Evolutionary conservation across 2,113 vertebrate genomes (phyloP).

Genomic region (Xerus inauris): DNA sequence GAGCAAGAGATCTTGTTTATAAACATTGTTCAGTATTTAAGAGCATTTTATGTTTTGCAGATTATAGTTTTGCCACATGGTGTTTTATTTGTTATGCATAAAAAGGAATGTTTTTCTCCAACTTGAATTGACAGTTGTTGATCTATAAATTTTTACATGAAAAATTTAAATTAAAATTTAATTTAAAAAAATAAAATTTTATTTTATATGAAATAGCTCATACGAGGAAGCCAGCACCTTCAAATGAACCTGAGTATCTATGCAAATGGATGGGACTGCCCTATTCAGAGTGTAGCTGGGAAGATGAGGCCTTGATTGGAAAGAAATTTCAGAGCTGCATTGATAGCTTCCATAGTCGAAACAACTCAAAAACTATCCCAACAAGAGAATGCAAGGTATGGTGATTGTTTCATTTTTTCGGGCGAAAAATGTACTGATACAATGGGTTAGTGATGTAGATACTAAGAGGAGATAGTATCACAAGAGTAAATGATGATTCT

Average conservation of each 20-base stretch:
- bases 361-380: constrained; percentile 94
- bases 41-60: not conserved
- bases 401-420: not conserved
- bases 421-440: not conserved
- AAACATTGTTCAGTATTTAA: not conserved
- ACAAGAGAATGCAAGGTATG: constrained; percentile 97
- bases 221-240: constrained; percentile 91
- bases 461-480: not conserved
- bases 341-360: constrained; percentile 93
- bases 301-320: constrained; percentile 94
- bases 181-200: too few species aligned
- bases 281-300: constrained; percentile 98
- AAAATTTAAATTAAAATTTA: too few species aligned
- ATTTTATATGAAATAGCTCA: constrained; percentile 90
- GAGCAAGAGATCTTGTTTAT: constrained; percentile 65
- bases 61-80: not conserved
- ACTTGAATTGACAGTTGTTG: constrained; percentile 33
- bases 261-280: constrained; percentile 99
- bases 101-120: not conserved
- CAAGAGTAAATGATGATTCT: not conserved
- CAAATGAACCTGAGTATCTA: constrained; percentile 95
- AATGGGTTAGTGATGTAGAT: not conserved
- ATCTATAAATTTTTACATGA: constrained; percentile 53
- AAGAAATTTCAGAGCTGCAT: constrained; percentile 96
- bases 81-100: not conserved